Conservation (phyloP, 2,113 vertebrate genomes). For the Pelodiscus sinensis region DNA sequence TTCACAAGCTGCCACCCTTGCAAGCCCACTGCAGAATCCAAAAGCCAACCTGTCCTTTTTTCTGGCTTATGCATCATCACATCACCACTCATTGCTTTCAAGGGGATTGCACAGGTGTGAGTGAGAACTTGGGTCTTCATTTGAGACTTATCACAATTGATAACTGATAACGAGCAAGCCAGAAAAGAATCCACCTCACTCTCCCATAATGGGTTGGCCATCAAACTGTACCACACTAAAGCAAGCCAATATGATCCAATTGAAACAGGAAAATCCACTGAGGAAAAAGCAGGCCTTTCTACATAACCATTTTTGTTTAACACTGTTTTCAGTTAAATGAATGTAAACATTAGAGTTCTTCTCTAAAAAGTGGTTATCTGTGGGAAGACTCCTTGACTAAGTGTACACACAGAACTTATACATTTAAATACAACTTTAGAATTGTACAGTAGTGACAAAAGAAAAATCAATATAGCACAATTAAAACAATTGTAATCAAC, state of each 20-base stretch:
- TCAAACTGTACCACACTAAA: not conserved
- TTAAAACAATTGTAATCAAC: conserved; percentile 60
- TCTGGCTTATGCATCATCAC: conserved; percentile 54
- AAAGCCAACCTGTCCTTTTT: conserved; percentile 51
- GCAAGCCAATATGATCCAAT: not conserved
- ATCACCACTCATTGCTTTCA: conserved; percentile 63
- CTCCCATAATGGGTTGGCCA: conserved; percentile 12
- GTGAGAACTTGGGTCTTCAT: conserved; percentile 64
- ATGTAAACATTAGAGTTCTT: conserved; percentile 42
- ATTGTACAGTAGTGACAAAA: conserved; percentile 62
- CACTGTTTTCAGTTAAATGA: too few relatives aligned
- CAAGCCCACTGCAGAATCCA: conserved; percentile 54
- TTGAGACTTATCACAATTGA: conserved; percentile 34
- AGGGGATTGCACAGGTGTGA: conserved; percentile 64
- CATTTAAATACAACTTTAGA: conserved; percentile 50
- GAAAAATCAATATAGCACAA: conserved; percentile 63
- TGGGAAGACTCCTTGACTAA: conserved; percentile 11
- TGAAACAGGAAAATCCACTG: not conserved
- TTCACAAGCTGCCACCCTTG: conserved; percentile 42
- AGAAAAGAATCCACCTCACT: conserved; percentile 49
- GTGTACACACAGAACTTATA: conserved; percentile 43
- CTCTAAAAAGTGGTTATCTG: conserved; percentile 49
- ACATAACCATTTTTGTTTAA: conserved; percentile 25
- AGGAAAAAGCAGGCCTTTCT: not conserved
- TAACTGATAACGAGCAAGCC: conserved; percentile 27